A percentile compares a stretch with the other conserved stretches of the same genome.
Evolutionary conservation across 2,797 vertebrate species (phyloP).

Genomic region (Amblyopsis hoosieri): DNA sequence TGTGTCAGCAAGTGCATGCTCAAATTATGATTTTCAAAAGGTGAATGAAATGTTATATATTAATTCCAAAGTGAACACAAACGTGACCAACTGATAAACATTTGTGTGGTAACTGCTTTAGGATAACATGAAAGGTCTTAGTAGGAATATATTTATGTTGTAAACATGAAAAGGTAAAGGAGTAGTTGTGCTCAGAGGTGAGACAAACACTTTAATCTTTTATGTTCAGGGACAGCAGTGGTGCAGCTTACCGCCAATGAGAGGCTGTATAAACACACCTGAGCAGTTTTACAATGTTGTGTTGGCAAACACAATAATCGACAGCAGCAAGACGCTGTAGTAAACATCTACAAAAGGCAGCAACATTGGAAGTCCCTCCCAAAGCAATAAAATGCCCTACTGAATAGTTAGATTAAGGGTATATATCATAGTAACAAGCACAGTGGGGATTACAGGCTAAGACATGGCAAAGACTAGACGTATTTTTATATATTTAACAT

Average conservation of each 20-base stretch:
- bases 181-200: conserved; percentile 40
- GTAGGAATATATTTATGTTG: neutral
- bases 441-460: conserved; percentile 54
- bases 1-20: too few relatives aligned
- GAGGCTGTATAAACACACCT: conserved; percentile 57
- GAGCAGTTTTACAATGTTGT: conserved; percentile 62
- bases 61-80: too few relatives aligned
- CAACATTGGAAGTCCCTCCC: conserved; percentile 36
- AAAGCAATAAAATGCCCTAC: conserved; percentile 48
- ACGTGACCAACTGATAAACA: too few relatives aligned
- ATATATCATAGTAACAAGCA: conserved; percentile 55
- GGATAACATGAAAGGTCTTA: conserved; percentile 29
- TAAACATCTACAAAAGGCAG: conserved; percentile 60
- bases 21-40: too few relatives aligned
- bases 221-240: conserved; percentile 47
- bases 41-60: too few relatives aligned
- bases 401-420: conserved; percentile 58
- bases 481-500: conserved; percentile 49
- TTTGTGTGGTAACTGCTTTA: too few relatives aligned
- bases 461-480: conserved; percentile 38
- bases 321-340: conserved; percentile 24
- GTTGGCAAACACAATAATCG: conserved; percentile 40
- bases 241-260: conserved; percentile 33
- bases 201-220: conserved; percentile 64
- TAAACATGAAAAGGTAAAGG: conserved; percentile 35